Evolutionary conservation across 2,113 vertebrate genomes (phyloP).

Genomic region (Numida meleagris): DNA sequence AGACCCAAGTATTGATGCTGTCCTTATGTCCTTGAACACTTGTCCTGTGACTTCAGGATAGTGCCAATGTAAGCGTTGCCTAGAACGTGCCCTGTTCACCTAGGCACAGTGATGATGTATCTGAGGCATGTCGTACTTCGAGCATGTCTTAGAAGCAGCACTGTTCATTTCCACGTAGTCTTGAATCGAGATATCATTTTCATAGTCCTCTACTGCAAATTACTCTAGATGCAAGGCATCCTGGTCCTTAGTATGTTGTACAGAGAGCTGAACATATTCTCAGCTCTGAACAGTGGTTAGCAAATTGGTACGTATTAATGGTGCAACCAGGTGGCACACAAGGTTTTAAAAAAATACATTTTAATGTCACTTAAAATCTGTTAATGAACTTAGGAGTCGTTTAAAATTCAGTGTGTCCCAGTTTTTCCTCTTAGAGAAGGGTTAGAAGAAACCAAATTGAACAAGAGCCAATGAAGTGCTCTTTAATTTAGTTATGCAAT

Average conservation of each 20-base stretch:
- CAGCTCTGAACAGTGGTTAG: background rate
- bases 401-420: background rate
- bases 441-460: background rate
- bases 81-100: background rate
- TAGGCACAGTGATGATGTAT: background rate
- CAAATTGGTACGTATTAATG: background rate
- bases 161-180: background rate
- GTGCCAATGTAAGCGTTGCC: background rate
- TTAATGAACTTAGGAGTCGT: background rate
- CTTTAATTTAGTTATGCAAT: background rate
- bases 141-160: background rate
- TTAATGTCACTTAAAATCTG: background rate
- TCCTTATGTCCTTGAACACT: background rate
- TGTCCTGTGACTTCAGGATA: conserved; percentile 13
- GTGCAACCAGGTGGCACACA: background rate
- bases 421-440: background rate
- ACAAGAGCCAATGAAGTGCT: background rate
- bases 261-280: background rate
- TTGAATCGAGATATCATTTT: background rate
- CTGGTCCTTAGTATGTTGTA: background rate
- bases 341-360: background rate
- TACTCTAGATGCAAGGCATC: background rate
- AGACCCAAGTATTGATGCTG: background rate
- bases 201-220: background rate
- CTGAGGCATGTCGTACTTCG: too few species aligned